phyloP scores from a whole-genome alignment of 2,113 vertebrate genomes.

The Microtus pennsylvanicus region DNA sequence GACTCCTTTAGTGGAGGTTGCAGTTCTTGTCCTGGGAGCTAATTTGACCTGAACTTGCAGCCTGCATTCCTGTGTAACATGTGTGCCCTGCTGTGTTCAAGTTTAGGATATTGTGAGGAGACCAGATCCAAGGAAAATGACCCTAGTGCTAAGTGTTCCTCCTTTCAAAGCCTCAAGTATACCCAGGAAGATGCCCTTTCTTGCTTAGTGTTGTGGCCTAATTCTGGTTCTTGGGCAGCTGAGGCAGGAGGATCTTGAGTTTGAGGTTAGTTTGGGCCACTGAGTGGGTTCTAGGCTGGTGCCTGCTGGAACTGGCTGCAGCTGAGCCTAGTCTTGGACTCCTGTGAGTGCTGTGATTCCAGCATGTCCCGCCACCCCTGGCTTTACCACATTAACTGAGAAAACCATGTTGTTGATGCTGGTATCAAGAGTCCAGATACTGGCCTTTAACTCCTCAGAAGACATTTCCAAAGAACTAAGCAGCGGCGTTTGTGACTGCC shows the following conservation, averaged over 20 bases:
- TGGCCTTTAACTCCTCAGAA: slow-evolving; percentile 56
- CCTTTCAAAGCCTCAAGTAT: slow-evolving; percentile 63
- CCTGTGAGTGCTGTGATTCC: not conserved
- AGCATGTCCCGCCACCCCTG: not conserved
- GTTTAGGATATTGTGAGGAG: not conserved
- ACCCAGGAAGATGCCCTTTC: slow-evolving; percentile 12
- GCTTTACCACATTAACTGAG: slow-evolving; percentile 53
- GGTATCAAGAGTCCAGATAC: slow-evolving; percentile 67
- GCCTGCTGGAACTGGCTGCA: not conserved
- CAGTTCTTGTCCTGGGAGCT: not conserved
- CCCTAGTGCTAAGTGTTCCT: not conserved
- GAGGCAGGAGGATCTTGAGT: not conserved
- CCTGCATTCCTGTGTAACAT: not conserved
- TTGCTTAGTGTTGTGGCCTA: not conserved
- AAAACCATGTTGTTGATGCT: slow-evolving; percentile 61
- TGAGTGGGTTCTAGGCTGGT: not conserved
- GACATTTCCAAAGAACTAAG: slow-evolving; percentile 53
- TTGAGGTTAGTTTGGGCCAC: not conserved
- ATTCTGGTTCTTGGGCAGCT: not conserved
- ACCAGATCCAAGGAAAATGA: not conserved
- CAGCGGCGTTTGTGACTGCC: not conserved
- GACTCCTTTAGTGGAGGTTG: not conserved
- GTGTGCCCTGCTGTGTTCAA: not conserved
- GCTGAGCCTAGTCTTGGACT: not conserved
- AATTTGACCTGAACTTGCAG: not conserved